These are phyloP conservation scores for Megalops cyprinoides DNA, from an alignment of 2,797 vertebrate species.

Conservation along the genomic window DNA sequence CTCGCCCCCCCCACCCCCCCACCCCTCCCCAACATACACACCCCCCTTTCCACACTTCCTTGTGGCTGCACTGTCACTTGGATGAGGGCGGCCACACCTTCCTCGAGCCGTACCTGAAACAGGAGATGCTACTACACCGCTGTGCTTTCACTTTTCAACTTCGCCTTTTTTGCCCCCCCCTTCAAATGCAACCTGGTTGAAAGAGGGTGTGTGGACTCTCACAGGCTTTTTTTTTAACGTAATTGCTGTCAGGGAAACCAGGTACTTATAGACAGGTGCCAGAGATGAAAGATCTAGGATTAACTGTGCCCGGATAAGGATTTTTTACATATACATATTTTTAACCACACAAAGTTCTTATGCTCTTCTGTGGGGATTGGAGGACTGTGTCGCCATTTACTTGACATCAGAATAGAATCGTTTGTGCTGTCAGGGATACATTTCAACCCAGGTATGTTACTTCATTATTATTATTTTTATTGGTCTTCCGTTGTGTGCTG, in stretches of 20 bases:
- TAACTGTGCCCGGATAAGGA: slow-evolving; percentile 51
- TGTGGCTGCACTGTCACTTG: slow-evolving; percentile 49
- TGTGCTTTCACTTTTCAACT: slow-evolving; percentile 66
- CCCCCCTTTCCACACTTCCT: slow-evolving; percentile 27
- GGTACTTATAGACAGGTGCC: slow-evolving; percentile 68
- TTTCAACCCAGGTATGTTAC: slow-evolving; percentile 67
- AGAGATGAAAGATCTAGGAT: slow-evolving; percentile 71
- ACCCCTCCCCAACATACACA: background rate
- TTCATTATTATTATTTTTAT: slow-evolving; percentile 9
- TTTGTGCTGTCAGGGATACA: slow-evolving; percentile 35
- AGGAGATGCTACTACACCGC: slow-evolving; percentile 74
- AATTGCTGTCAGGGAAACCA: slow-evolving; percentile 55
- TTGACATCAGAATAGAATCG: background rate
- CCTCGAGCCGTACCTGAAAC: slow-evolving; percentile 71
- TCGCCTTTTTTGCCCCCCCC: slow-evolving; percentile 53
- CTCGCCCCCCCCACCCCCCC: slow-evolving; percentile 34
- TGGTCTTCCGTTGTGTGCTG: background rate
- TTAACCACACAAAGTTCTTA: slow-evolving; percentile 45
- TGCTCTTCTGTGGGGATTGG: slow-evolving; percentile 57
- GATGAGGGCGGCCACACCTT: slow-evolving; percentile 69
- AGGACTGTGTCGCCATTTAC: slow-evolving; percentile 54
- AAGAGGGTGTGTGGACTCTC: slow-evolving; percentile 67
- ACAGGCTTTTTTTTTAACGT: slow-evolving; percentile 64
- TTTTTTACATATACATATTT: slow-evolving; percentile 40
- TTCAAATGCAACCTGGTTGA: slow-evolving; percentile 52